Percentiles rank a stretch among this genome's conserved stretches.
Conservation (phyloP, 2,888 invertebrate genomes). For the Drosophila longiperda region DNA sequence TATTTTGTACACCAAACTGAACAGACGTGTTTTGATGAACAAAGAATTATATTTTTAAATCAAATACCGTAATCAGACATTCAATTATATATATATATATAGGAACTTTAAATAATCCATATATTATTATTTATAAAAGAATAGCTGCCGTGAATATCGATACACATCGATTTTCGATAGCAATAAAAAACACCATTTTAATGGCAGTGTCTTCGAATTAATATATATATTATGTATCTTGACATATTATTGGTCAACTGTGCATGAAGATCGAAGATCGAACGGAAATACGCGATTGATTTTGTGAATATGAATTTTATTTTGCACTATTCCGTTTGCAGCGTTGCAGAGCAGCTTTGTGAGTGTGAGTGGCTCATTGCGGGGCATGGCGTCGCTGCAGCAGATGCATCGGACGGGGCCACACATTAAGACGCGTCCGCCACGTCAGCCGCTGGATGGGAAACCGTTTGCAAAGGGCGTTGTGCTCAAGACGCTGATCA, state of each 20-base stretch:
- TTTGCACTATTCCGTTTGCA: slow-evolving; percentile 35
- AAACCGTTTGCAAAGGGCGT: slow-evolving; percentile 96
- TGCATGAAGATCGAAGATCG: not conserved
- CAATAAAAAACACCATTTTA: not conserved
- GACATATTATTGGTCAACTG: not conserved
- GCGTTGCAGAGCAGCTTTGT: slow-evolving; percentile 66
- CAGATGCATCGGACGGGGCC: slow-evolving; percentile 92
- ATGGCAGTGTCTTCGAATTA: not conserved
- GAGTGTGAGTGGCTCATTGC: slow-evolving; percentile 60
- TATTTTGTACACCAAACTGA: too few species aligned
- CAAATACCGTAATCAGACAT: too few species aligned
- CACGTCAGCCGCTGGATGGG: slow-evolving; percentile 91
- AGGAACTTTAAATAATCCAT: too few species aligned
- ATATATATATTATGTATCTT: not conserved
- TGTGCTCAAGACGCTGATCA: slow-evolving; percentile 95
- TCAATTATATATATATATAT: too few species aligned
- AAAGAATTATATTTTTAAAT: too few species aligned
- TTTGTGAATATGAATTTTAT: not conserved
- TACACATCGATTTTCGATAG: not conserved
- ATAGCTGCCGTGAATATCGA: not conserved
- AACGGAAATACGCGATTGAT: not conserved
- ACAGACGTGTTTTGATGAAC: too few species aligned
- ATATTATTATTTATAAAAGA: too few species aligned
- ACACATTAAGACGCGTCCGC: slow-evolving; percentile 88
- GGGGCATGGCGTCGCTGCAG: slow-evolving; percentile 87